phyloP scores from a whole-genome alignment of 2,888 invertebrate genomes.

The Ceratothoa steindachneri region DNA sequence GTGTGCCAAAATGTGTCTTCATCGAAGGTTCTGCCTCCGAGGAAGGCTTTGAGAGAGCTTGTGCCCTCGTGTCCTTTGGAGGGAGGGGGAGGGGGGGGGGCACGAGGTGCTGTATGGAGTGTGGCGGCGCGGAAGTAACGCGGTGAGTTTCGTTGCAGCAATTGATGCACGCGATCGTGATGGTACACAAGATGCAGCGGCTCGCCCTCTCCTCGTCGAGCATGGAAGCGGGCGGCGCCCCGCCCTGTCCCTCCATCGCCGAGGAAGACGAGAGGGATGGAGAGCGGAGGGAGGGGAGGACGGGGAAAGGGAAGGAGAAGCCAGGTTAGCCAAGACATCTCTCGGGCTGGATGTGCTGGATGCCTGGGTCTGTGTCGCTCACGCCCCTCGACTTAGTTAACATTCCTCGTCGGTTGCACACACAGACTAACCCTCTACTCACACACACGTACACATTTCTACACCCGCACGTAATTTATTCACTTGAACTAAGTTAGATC shows the following conservation, averaged over 20 bases:
- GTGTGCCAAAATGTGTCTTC: too few relatives aligned
- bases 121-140: conserved; percentile 15
- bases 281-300: conserved; percentile 49
- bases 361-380: conserved; percentile 15
- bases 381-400: conserved; percentile 4
- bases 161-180: conserved; percentile 56
- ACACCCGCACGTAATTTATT: too few relatives aligned
- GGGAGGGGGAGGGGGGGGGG: too few relatives aligned
- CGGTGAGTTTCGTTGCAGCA: conserved; percentile 51
- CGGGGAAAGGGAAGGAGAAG: conserved; percentile 48
- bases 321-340: conserved; percentile 35
- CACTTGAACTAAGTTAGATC: too few relatives aligned
- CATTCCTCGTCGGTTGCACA: neutral
- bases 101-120: conserved; percentile 22
- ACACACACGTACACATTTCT: too few relatives aligned
- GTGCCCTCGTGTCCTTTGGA: too few relatives aligned
- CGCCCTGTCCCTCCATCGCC: conserved; percentile 50
- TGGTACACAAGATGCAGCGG: conserved; percentile 56
- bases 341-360: conserved; percentile 24
- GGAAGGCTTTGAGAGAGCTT: neutral
- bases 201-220: conserved; percentile 53
- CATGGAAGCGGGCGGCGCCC: conserved; percentile 52
- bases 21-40: neutral
- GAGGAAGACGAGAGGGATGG: conserved; percentile 41
- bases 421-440: too few relatives aligned